Evolutionary conservation across 2,113 vertebrate species (phyloP).

Genomic region (Spizaetus ornatus): DNA sequence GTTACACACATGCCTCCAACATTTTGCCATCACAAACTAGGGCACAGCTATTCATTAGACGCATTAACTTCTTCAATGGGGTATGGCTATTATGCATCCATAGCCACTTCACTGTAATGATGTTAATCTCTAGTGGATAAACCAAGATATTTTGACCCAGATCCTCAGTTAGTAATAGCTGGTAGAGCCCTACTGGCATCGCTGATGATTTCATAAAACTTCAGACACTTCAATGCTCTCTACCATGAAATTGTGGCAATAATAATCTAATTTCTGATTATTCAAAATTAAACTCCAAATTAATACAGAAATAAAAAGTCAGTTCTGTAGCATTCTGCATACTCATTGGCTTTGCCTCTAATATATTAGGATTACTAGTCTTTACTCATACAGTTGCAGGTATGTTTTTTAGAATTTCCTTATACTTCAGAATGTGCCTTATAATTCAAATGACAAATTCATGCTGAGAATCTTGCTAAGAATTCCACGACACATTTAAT

Average conservation of each 20-base stretch:
- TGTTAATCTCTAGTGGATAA: constrained; percentile 17
- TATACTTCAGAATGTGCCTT: neutral
- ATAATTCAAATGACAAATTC: neutral
- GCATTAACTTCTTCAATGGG: neutral
- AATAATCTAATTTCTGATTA: neutral
- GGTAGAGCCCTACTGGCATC: neutral
- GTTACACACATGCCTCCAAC: rapidly evolving
- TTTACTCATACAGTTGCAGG: neutral
- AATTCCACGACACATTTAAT: neutral
- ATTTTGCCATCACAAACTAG: neutral
- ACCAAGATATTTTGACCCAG: constrained; percentile 16
- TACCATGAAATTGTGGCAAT: neutral
- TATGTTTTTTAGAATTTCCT: neutral
- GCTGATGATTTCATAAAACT: neutral
- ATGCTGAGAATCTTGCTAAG: neutral
- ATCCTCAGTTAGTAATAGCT: neutral
- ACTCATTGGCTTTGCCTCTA: neutral
- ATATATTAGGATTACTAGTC: neutral
- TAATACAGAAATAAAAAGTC: neutral
- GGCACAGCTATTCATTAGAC: neutral
- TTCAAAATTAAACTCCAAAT: neutral
- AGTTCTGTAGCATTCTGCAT: neutral
- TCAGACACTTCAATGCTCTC: neutral
- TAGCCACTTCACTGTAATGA: neutral
- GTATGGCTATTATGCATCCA: neutral